Base-by-base conservation (phyloP, 1,140 invertebrate species). In the Cydia strobilella region DNA sequence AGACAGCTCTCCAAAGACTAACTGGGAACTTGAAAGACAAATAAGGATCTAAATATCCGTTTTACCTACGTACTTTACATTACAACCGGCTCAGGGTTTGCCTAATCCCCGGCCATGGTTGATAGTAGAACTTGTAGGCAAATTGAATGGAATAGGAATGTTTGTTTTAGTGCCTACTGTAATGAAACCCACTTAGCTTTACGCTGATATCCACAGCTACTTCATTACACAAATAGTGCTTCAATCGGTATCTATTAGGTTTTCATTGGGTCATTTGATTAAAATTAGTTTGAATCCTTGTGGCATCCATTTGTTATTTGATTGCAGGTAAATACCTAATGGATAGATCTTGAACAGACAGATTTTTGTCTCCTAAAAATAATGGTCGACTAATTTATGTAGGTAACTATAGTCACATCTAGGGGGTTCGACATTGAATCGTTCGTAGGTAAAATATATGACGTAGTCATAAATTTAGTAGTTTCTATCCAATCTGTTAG, bases 51-150 rank as follows among this genome's bases (percentile, higher is more conserved):
- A 23, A 12, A 59, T 59, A 20, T 23, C 9, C 10, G 20, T 23
- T 20, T 59, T 59, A 59, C 54, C 18, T 9, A 59, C 18, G 20
- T 20, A n/a, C 54, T 10, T 59, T 59, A 59, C 20, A 23, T 59
- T 59, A 59, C 20, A 23, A 59, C 54, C 7, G 20, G 54, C 54
- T 23, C 20, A 18, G 15, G 51, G 51, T 59, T 20, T 23, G 20
- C 6, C 3, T 59, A 23, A 59, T 20, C 65, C 31, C 27, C 31
- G 1, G 31, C 13, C 2, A 42, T 7, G 27, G 35, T n/a, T 12
- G 13, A 65, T 35, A 69, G 27, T 69, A 35, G 7, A 69, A 31
- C 45, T 48, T 23, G 25, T 73, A 54, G 23, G 72, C 45, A 73
- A 73, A 27, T 51, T 73, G 20, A n/a, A 54, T 54, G 42, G 18